These are phyloP conservation scores for Clavelina lepadiformis DNA, from an alignment of 23 tunicate species.

Conservation along the genomic window DNA sequence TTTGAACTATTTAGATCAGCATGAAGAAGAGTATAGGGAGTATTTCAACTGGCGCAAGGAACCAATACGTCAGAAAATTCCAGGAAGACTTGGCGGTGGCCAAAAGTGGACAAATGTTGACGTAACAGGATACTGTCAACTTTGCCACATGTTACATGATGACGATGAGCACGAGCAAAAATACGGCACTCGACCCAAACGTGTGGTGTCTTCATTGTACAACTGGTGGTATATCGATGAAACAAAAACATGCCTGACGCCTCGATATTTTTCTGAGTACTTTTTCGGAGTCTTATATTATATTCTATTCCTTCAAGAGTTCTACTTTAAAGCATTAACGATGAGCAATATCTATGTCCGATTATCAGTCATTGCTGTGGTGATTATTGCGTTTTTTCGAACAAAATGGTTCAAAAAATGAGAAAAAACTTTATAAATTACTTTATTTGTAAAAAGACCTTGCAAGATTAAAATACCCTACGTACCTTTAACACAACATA, in stretches of 20 bases:
- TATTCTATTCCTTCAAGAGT: neutral
- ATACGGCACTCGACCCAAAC: constrained; percentile 17
- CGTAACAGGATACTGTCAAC: constrained; percentile 13
- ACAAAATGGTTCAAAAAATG: too few species aligned
- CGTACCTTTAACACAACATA: too few species aligned
- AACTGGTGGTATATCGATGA: constrained; percentile 41
- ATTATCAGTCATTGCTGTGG: neutral
- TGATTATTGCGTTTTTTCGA: too few species aligned
- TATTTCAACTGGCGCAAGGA: constrained; percentile 41
- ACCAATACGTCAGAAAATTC: neutral
- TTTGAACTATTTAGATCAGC: constrained; percentile 20
- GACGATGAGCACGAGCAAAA: constrained; percentile 16
- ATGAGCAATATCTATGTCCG: neutral
- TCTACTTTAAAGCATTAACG: neutral
- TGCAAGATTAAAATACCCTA: too few species aligned
- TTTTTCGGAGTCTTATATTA: neutral
- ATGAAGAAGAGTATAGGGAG: constrained; percentile 12
- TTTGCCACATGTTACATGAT: constrained; percentile 21
- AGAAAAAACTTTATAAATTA: too few species aligned
- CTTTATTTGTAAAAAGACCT: too few species aligned
- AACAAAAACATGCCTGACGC: constrained; percentile 14
- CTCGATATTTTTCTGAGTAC: neutral
- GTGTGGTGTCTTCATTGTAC: neutral
- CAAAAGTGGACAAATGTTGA: neutral
- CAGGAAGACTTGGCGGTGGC: constrained; percentile 2